Base-by-base conservation (phyloP, 2,888 invertebrate species). In the Argyresthia albistria region DNA sequence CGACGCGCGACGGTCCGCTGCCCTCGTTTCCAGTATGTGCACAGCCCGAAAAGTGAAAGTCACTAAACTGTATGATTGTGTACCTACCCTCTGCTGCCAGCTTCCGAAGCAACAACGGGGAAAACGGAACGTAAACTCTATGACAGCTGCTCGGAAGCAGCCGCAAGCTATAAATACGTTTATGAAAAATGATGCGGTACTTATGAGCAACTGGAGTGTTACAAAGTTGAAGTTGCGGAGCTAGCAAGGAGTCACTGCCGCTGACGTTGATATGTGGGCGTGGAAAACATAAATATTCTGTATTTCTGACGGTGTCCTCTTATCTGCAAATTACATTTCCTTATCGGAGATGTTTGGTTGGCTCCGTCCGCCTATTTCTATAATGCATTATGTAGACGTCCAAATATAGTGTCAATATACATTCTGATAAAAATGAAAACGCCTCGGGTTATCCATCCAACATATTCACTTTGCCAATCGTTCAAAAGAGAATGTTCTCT, bases 11-110 rank as follows among this genome's bases (percentile, higher is more conserved):
- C 62, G 62, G 63, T 61, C 58, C 58, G 64, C 58, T 69, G 69
- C 60, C 62, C 70, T 54, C 61, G 57, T 68, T 70, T 65, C 61
- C 59, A 56, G 55, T 57, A 56, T 64, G 60, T 62, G 59, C 59
- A 59, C 58, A 55, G 12, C 48, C 25, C 25, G 58, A 59, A 67
- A 67, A 67, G 64, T 62, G 63, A 71, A 66, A 69, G 65, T 69
- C 63, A 63, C 58, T 60, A 59, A 55, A 57, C 43, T 53, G 43
- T 49, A 14, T 43, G 10, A 43, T 48, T 53, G 45, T 43, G 36
- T 43, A 43, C 43, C 43, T 35, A 48, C 37, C 12, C 37, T 12
- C 37, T n/a, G 10, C n/a, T 6, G 8, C 10, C 39, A n/a, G 39
- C 39, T 11, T 25, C 25, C 11, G 9, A 42, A 12, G 11, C 11